Evolutionary conservation across 2,797 vertebrate species (phyloP).

Genomic region (Takifugu ocellatus): DNA sequence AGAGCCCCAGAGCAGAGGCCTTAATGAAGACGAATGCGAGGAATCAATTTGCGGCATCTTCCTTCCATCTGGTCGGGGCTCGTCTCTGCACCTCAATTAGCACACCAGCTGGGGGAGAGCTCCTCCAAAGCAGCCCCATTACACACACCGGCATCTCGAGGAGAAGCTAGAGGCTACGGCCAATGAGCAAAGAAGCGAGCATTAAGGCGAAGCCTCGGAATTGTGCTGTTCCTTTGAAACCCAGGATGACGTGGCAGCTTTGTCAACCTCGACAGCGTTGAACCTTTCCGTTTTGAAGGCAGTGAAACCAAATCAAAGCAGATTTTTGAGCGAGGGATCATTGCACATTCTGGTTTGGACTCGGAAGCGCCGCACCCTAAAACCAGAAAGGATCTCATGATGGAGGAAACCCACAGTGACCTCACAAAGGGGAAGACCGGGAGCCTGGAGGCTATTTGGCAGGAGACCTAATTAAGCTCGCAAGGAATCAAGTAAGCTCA

Average conservation of each 20-base stretch:
- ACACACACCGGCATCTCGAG: constrained; percentile 57
- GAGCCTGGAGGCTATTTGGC: constrained; percentile 33
- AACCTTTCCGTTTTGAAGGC: constrained; percentile 9
- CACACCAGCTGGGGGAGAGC: constrained; percentile 75
- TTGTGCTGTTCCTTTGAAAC: constrained; percentile 34
- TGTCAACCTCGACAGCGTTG: constrained; percentile 22
- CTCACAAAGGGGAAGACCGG: constrained; percentile 18
- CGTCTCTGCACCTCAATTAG: constrained; percentile 76
- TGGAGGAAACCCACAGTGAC: constrained; percentile 20
- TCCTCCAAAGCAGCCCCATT: constrained; percentile 65
- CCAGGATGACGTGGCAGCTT: constrained; percentile 34
- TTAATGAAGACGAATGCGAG: constrained; percentile 83
- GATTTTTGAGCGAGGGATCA: constrained; percentile 5
- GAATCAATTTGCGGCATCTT: constrained; percentile 80
- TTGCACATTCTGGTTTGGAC: constrained; percentile 12
- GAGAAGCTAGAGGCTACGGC: constrained; percentile 50
- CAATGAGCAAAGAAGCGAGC: constrained; percentile 40
- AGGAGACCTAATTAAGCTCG: constrained; percentile 40
- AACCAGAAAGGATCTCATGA: constrained; percentile 22
- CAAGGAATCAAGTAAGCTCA: constrained; percentile 38
- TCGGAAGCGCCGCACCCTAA: constrained; percentile 2
- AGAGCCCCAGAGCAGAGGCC: constrained; percentile 67
- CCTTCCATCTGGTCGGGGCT: constrained; percentile 76
- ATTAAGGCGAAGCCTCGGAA: constrained; percentile 35
- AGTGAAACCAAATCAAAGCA: constrained; percentile 20